Percentiles rank a stretch among this genome's conserved stretches.
phyloP scores from a whole-genome alignment of 2,113 vertebrate species.

The Bothrops jararaca region DNA sequence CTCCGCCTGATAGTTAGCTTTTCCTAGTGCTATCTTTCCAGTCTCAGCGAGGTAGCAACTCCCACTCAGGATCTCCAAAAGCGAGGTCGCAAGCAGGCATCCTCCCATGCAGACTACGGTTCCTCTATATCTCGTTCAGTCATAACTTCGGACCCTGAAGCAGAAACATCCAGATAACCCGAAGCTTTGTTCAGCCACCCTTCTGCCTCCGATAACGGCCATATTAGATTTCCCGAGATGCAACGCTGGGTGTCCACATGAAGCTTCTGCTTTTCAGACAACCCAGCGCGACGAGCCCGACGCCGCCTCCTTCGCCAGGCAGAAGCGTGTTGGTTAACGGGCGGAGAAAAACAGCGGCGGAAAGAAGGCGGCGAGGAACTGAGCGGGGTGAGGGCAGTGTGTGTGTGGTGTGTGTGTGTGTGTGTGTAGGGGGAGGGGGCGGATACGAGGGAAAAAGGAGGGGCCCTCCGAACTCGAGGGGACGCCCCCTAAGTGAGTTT shows the following conservation, averaged over 20 bases:
- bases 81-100: neutral
- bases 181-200: neutral
- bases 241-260: neutral
- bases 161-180: neutral
- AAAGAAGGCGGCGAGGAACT: too few species aligned
- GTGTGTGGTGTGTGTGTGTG: too few species aligned
- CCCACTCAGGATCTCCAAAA: neutral
- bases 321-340: neutral
- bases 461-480: neutral
- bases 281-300: neutral
- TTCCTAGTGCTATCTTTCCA: neutral
- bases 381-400: neutral
- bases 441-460: neutral
- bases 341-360: too few species aligned
- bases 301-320: too few species aligned
- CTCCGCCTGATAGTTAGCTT: neutral
- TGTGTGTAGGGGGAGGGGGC: accelerated
- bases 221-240: neutral
- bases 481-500: neutral
- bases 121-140: neutral
- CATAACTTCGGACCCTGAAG: neutral
- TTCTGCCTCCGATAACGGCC: neutral
- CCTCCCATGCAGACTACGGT: neutral
- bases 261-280: neutral
- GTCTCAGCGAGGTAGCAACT: neutral